Base-by-base conservation (phyloP, 2,797 vertebrate species). In the Tenualosa ilisha region DNA sequence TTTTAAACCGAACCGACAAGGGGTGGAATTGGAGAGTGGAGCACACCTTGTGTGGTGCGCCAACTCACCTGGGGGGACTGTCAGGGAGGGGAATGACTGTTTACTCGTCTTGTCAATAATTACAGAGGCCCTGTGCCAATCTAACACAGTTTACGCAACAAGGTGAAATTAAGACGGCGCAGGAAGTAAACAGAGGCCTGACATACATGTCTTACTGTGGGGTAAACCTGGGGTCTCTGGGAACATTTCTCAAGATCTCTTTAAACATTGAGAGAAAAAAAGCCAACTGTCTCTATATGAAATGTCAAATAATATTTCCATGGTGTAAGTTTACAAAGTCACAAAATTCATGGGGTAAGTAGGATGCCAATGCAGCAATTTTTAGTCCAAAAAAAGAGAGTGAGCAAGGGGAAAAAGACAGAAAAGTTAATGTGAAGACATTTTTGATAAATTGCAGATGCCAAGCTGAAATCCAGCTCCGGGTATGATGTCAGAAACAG, bases 121-220 rank as follows among this genome's bases (percentile, higher is more conserved):
- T 75, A 75, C 37, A 43, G 37, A 75, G 65, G 2, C 3, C 65
- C 12, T 3, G 26, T 72, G 68, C 37, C 68, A 75, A 6, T 20
- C 37, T 43, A 75, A 43, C 68, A 75, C 68, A 75, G 68, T 75
- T 75, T 75, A 75, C 68, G 68, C 68, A 75, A 75, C 37, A 2
- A 20, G 37, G 7, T 7, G 15, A 75, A 75, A 75, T 75, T 17
- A 75, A 43, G 68, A 6, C 37, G 6, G 37, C 31, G 6, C 3
- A 43, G 68, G 43, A 37, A 43, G 37, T 75, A 43, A 37, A 63
- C 22, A 75, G 17, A 4, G 37, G 68, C 13, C 37, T 75, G 68
- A 75, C 68, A 75, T 75, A 7, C 20, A 65, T 65, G 63, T 8
- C 12, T 12, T 12, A 31, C 63, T 46, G 8, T 37, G 68, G 68